Evolutionary conservation across 1,140 invertebrate genomes (phyloP).

Genomic region (Drosophila teissieri): DNA sequence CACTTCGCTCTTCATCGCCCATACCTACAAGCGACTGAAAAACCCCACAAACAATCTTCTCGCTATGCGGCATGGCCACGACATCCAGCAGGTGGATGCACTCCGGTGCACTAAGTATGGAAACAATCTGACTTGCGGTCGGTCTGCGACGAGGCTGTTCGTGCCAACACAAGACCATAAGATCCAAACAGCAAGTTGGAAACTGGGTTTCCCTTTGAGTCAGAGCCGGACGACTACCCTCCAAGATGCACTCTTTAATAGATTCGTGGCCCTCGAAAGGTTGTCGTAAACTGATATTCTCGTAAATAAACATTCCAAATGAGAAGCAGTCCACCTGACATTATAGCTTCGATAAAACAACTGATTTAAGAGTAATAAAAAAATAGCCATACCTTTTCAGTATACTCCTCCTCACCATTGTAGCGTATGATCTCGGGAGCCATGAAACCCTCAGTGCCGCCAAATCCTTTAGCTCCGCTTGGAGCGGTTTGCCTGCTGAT

Average conservation of each 20-base stretch:
- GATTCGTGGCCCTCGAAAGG: constrained; percentile 98
- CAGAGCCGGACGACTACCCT: constrained; percentile 95
- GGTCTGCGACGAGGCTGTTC: constrained; percentile 93
- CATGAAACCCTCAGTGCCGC: constrained; percentile 99
- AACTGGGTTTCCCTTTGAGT: constrained; percentile 93
- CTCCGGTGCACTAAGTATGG: constrained; percentile 95
- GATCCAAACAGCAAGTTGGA: constrained; percentile 95
- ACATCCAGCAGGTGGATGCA: constrained; percentile 95
- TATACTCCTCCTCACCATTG: constrained; percentile 99
- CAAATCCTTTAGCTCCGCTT: constrained; percentile 98
- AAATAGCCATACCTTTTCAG: constrained; percentile 91
- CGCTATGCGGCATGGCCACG: constrained; percentile 87
- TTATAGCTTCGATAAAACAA: neutral
- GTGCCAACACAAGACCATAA: constrained; percentile 98
- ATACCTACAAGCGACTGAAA: constrained; percentile 48
- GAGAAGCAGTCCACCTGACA: constrained; percentile 97
- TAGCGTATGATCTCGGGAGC: constrained; percentile 99
- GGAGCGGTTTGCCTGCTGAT: constrained; percentile 95
- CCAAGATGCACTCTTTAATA: constrained; percentile 97
- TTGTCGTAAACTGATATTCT: constrained; percentile 95
- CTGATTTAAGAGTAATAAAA: too few species aligned
- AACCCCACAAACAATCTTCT: constrained; percentile 86
- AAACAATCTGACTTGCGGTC: constrained; percentile 96
- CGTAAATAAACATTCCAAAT: constrained; percentile 99
- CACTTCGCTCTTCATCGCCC: constrained; percentile 60